Percentiles rank a stretch among this genome's conserved stretches.
phyloP scores from a whole-genome alignment of 2,888 invertebrate species.

The Embidobia sp. region DNA sequence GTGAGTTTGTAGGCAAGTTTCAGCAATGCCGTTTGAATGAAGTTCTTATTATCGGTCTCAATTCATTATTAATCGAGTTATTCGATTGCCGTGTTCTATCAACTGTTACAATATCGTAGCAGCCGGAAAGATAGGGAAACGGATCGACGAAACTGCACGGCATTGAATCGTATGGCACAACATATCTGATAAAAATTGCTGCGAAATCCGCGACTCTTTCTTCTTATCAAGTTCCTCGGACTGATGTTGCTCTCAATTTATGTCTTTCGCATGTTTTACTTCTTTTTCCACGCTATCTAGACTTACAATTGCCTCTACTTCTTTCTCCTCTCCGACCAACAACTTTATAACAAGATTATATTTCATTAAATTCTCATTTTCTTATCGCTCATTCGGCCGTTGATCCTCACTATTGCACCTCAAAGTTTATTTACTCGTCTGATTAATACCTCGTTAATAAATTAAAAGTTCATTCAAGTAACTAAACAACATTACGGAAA shows the following conservation, averaged over 20 bases:
- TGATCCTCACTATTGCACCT: slow-evolving; percentile 12
- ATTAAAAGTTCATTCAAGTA: slow-evolving; percentile 13
- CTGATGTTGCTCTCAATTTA: slow-evolving; percentile 40
- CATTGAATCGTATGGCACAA: slow-evolving; percentile 21
- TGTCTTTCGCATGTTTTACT: slow-evolving; percentile 19
- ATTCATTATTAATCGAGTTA: slow-evolving; percentile 54
- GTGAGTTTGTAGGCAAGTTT: slow-evolving; percentile 30
- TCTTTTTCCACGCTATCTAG: slow-evolving; percentile 7
- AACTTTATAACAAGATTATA: slow-evolving; percentile 44
- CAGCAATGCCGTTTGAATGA: slow-evolving; percentile 33
- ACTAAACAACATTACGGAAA: too few relatives aligned
- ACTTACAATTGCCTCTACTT: slow-evolving; percentile 23
- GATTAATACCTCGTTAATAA: slow-evolving; percentile 32
- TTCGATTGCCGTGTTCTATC: slow-evolving; percentile 43
- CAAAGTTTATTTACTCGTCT: slow-evolving; percentile 8
- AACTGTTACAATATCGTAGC: slow-evolving; percentile 23
- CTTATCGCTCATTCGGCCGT: slow-evolving; percentile 4
- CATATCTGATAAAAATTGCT: slow-evolving; percentile 36
- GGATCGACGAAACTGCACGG: slow-evolving; percentile 12
- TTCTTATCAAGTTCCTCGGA: slow-evolving; percentile 17
- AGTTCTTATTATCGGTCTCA: slow-evolving; percentile 48
- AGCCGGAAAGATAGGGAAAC: background rate
- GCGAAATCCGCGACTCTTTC: slow-evolving; percentile 23
- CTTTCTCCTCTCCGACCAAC: slow-evolving; percentile 12
- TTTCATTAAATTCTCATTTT: slow-evolving; percentile 32